Evolutionary conservation across 2,888 invertebrate species (phyloP).

Genomic region (Eilema depressum): DNA sequence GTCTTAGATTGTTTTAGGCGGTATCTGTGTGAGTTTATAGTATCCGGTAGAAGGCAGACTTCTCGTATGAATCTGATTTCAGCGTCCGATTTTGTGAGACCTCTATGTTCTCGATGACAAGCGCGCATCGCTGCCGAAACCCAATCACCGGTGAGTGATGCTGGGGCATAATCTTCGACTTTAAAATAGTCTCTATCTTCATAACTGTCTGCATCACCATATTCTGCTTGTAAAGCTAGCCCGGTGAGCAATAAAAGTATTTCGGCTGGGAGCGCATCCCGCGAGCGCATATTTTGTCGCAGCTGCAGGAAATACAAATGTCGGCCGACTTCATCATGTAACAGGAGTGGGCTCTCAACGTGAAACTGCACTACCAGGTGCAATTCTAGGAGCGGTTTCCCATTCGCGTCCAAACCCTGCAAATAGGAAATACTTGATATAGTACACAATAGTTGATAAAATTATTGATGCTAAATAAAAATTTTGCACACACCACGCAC

Average conservation of each 20-base stretch:
- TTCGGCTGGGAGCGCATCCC: slow-evolving; percentile 88
- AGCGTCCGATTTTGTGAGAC: slow-evolving; percentile 93
- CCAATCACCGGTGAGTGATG: slow-evolving; percentile 88
- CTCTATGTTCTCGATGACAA: slow-evolving; percentile 93
- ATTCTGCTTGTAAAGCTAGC: slow-evolving; percentile 96
- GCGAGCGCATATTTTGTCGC: slow-evolving; percentile 93
- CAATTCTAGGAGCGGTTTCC: slow-evolving; percentile 95
- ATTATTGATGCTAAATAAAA: neutral
- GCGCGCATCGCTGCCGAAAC: slow-evolving; percentile 89
- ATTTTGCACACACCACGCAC: neutral
- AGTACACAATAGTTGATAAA: neutral
- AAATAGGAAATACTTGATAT: slow-evolving; percentile 28
- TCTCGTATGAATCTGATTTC: slow-evolving; percentile 96
- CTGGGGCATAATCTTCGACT: slow-evolving; percentile 94
- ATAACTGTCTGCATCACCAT: slow-evolving; percentile 90
- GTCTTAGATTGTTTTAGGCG: slow-evolving; percentile 92
- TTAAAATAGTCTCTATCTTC: slow-evolving; percentile 89
- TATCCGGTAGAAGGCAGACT: slow-evolving; percentile 93
- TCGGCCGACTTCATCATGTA: slow-evolving; percentile 96
- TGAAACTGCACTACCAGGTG: slow-evolving; percentile 97
- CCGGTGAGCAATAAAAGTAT: slow-evolving; percentile 94
- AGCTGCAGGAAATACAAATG: slow-evolving; percentile 98
- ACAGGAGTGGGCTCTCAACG: slow-evolving; percentile 95
- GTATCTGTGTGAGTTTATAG: slow-evolving; percentile 96
- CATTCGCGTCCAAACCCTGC: slow-evolving; percentile 95